Evolutionary conservation across 2,113 vertebrate genomes (phyloP).

Genomic region (Pterocles orientalis): DNA sequence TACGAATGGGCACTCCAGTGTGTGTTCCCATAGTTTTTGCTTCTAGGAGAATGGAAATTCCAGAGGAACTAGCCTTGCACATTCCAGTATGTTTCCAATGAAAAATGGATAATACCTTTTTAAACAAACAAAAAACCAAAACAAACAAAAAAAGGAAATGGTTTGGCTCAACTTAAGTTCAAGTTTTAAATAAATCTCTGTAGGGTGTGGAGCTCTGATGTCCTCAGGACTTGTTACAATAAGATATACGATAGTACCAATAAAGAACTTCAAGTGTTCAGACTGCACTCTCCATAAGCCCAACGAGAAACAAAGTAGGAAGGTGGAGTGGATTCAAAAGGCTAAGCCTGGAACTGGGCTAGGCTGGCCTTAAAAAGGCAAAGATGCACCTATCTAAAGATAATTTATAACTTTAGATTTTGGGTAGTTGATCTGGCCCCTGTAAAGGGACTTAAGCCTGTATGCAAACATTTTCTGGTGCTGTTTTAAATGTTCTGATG

Average conservation of each 20-base stretch:
- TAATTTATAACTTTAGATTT: neutral
- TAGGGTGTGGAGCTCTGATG: neutral
- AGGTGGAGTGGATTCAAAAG: neutral
- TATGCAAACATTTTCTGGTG: neutral
- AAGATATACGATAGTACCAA: neutral
- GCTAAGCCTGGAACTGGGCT: neutral
- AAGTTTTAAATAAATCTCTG: conserved; percentile 21
- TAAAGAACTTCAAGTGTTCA: neutral
- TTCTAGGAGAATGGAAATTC: neutral
- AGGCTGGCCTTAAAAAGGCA: neutral
- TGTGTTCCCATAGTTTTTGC: neutral
- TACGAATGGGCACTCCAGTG: neutral
- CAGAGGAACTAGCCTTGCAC: neutral
- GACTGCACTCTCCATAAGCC: neutral
- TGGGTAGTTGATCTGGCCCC: neutral
- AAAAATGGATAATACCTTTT: neutral
- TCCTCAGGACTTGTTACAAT: neutral
- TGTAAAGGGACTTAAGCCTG: neutral
- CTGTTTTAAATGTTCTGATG: neutral
- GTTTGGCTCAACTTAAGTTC: neutral
- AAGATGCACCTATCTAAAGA: neutral
- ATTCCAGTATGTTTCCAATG: neutral
- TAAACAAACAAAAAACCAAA: neutral
- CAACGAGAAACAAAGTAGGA: neutral
- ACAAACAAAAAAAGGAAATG: neutral